These are phyloP conservation scores for Cantharis rustica DNA, from an alignment of 2,888 invertebrate species.

Conservation along the genomic window DNA sequence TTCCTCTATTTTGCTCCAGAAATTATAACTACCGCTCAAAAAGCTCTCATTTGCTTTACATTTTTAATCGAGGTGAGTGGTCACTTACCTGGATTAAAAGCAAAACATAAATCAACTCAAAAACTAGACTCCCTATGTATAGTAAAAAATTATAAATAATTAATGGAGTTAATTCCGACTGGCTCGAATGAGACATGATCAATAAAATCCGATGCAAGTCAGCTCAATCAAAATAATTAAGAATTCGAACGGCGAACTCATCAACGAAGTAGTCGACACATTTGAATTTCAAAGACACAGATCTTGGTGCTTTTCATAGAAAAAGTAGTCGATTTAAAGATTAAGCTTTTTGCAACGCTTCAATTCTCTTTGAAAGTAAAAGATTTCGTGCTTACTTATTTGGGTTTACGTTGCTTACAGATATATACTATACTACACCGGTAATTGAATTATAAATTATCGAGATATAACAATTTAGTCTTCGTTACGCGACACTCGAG, in stretches of 20 bases:
- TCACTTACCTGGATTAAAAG: not conserved
- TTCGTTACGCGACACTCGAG: not conserved
- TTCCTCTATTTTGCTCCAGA: not conserved
- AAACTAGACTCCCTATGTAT: not conserved
- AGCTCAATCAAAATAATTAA: conserved; percentile 13
- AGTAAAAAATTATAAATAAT: not conserved
- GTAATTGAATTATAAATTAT: not conserved
- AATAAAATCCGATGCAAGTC: not conserved
- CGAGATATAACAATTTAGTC: not conserved
- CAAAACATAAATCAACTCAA: not conserved
- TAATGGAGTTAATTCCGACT: not conserved
- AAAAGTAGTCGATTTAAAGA: conserved; percentile 29
- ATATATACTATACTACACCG: too few relatives aligned
- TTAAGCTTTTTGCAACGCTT: conserved; percentile 24
- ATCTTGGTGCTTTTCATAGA: conserved; percentile 24
- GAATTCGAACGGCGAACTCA: conserved; percentile 18
- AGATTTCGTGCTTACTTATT: conserved; percentile 10
- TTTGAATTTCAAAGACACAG: conserved; percentile 26
- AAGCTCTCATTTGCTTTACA: not conserved
- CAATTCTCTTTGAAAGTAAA: conserved; percentile 23
- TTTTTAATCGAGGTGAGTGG: not conserved
- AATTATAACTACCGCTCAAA: not conserved
- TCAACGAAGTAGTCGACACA: conserved; percentile 22
- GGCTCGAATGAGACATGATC: not conserved
- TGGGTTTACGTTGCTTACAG: conserved; percentile 1